Base-by-base conservation (phyloP, 92 coral and sea anemone genomes). In the Epizoanthus stellaris region DNA sequence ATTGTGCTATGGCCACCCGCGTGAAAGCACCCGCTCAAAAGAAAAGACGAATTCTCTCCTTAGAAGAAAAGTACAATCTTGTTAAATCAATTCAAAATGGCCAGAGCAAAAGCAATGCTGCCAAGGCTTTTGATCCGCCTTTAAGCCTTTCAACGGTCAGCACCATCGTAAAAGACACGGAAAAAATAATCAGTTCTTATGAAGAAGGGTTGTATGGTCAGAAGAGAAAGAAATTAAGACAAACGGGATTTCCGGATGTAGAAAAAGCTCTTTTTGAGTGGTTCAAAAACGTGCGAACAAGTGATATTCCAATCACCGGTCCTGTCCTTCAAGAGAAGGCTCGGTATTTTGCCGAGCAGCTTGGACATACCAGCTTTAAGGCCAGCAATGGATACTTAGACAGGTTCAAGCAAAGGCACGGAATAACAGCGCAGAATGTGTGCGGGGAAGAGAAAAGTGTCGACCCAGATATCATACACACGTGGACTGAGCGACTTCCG, bases 391-490 rank as follows among this genome's bases (percentile, higher is more conserved):
- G 21, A 53, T 57, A 3, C 20, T n/a, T 58, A 8, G 63, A 58
- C 63, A 58, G 63, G 63, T 58, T 58, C 63, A 58, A 58, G 76
- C 84, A 85, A 85, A 85, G 88, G 53, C 84, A 67, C 6, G 84
- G 84, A 10, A 85, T 85, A 4, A 76, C 82, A 66, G 77, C 77
- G 76, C 84, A 85, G 77, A 63, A 23, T 85, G 70, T 85, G 17
- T 76, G 84, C 40, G 88, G 88, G 15, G 89, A 86, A 85, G 88
- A 76, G 76, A 85, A 85, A 63, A 85, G 68, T 42, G 76, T 76
- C 4, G 88, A 76, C 45, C 69, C 84, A 5, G 20, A 13, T 85
- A 62, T 62, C 16, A 82, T 85, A 15, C 76, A 85, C n/a, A 85
- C 84, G 9, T 85, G 76, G 88, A 65, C 65, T 14, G 88, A 85